A percentile compares a stretch with the other conserved stretches of the same genome.
phyloP scores from a whole-genome alignment of 30 jellyfish, hydroid and myxozoan genomes.

The Chrysaora quinquecirrha region DNA sequence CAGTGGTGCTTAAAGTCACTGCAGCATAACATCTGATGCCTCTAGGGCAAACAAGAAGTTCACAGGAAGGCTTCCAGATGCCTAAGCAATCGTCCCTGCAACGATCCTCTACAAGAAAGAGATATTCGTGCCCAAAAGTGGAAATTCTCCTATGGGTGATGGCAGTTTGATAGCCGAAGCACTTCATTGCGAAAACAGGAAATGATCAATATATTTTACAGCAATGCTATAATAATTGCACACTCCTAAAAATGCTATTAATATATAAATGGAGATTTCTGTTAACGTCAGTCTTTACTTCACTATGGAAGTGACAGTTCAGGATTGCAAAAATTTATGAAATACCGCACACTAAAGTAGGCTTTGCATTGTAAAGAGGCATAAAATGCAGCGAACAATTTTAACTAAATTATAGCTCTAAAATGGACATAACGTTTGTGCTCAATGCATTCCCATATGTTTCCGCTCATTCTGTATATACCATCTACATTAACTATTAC shows the following conservation, averaged over 20 bases:
- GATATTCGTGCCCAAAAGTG: conserved; percentile 4
- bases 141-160: background rate
- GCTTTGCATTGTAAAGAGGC: conserved; percentile 1
- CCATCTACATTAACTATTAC: background rate
- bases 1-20: conserved; percentile 2
- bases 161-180: conserved; percentile 1
- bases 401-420: background rate
- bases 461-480: background rate
- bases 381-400: background rate
- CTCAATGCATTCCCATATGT: background rate
- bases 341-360: background rate
- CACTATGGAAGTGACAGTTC: conserved; percentile 1
- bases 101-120: background rate
- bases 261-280: background rate
- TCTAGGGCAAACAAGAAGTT: background rate
- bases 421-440: background rate
- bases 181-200: background rate
- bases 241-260: background rate
- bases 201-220: background rate
- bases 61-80: conserved; percentile 1
- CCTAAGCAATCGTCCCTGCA: background rate
- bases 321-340: background rate
- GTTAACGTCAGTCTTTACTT: background rate
- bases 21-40: background rate
- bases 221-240: background rate